Conservation (phyloP, 2,797 vertebrate species). For the Coranthus polyacanthus region DNA sequence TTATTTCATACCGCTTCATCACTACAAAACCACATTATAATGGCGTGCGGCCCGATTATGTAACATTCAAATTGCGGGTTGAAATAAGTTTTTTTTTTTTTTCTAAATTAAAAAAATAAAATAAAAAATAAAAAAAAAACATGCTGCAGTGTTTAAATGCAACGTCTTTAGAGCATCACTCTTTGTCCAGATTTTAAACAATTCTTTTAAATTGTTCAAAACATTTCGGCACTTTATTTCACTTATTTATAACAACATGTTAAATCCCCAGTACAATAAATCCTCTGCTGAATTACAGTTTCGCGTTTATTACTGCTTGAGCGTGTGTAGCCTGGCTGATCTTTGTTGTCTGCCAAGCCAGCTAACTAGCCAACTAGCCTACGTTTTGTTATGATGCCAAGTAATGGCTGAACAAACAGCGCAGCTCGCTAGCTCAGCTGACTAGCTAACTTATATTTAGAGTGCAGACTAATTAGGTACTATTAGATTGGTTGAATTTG, state of each 20-base stretch:
- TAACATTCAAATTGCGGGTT: constrained; percentile 32
- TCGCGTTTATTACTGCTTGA: constrained; percentile 5
- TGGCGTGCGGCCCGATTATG: constrained; percentile 43
- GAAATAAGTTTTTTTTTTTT: constrained; percentile 29
- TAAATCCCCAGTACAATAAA: not conserved
- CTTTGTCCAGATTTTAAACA: constrained; percentile 37
- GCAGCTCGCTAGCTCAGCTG: constrained; percentile 30
- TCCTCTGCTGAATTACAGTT: not conserved
- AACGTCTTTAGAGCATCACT: constrained; percentile 16
- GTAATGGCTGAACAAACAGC: constrained; percentile 73
- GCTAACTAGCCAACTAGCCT: constrained; percentile 74
- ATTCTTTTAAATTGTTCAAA: not conserved
- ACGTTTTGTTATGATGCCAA: constrained; percentile 81
- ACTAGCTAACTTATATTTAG: constrained; percentile 16
- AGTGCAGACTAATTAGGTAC: not conserved
- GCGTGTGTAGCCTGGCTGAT: constrained; percentile 36
- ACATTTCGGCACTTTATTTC: too few species aligned
- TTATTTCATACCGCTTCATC: not conserved
- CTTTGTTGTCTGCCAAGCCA: constrained; percentile 75
- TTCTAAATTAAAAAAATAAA: not conserved
- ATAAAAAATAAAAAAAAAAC: too few species aligned
- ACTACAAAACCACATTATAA: constrained; percentile 15
- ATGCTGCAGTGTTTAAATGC: constrained; percentile 5
- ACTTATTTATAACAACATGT: not conserved
- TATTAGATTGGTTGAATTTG: not conserved